These are phyloP conservation scores for Gila orcuttii DNA, from an alignment of 2,113 vertebrate species.

Conservation along the genomic window DNA sequence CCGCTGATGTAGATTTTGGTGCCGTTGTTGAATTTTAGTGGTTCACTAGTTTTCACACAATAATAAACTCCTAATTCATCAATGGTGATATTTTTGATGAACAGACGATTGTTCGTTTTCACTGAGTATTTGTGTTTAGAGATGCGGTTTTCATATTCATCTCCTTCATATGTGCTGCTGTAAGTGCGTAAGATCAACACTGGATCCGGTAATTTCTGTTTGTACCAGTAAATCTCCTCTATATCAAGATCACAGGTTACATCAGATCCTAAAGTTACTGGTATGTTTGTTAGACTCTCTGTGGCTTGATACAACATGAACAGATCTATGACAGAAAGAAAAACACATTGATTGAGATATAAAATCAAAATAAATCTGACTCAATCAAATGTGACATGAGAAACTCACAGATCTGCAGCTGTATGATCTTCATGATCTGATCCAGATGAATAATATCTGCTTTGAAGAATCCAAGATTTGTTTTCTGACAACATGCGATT, in stretches of 20 bases:
- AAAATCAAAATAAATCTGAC: background rate
- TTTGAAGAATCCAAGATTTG: too few relatives aligned
- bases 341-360: background rate
- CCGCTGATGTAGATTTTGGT: background rate
- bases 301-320: background rate
- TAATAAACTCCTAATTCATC: constrained; percentile 22
- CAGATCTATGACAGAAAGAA: background rate
- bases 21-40: background rate
- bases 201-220: background rate
- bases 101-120: background rate
- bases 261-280: background rate
- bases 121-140: background rate
- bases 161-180: fast-evolving
- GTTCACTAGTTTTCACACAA: constrained; percentile 9
- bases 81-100: background rate
- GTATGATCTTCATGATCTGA: background rate
- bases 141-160: background rate
- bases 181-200: background rate
- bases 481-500: too few relatives aligned
- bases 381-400: background rate
- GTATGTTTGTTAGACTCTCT: background rate
- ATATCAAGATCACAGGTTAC: background rate
- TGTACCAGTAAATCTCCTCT: background rate
- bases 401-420: background rate
- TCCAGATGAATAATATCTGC: background rate